Evolutionary conservation across 2,113 vertebrate genomes (phyloP), one percentile per base, ranked within the genome.

Genomic region (Eonycteris spelaea): DNA sequence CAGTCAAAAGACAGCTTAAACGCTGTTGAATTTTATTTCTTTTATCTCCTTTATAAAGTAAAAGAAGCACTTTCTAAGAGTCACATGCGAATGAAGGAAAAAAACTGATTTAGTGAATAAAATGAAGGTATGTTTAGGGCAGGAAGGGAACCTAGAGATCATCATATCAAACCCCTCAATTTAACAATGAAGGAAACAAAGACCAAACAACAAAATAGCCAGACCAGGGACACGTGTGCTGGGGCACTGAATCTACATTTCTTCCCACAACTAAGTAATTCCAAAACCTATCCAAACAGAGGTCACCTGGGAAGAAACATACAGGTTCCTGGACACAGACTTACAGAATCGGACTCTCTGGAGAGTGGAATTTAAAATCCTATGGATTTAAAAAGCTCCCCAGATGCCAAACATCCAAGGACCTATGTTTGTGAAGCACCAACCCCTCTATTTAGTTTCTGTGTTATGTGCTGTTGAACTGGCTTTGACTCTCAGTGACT

Each of bases 1-100:
- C 51, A 77, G 91, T 73, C 38, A 92, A 86, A 92, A 97, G 86
- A 80, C 48, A 78, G 78, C 43, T 91, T 57, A 91, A 93, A 96
- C 1, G 57, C 21, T 78, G 68, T 80, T 94, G 67, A 94, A 90
- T 86, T 96, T 85, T 91, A 74, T 85, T 71, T 95, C 43, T 87
- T 96, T 95, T 65, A 70, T 86, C 51, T 67, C n/a, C 73, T 95
- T 91, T 89, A 84, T n/a, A 43, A 90, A 94, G 43, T 68, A 33
- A n/a, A 22, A 85, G 43, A 83, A 48, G 30, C 67, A 80, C 63
- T 68, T 95, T 92, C 1, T 59, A 67, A 53, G 43, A 78, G 21
- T 78, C 68, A 67, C 15, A 70, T 61, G 57, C 6, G 3, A 94
- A 92, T 35, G 10, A 63, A 65, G 51, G 65, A 68, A 59, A 40